phyloP scores from a whole-genome alignment of 2,113 vertebrate species.

The Gambusia affinis region DNA sequence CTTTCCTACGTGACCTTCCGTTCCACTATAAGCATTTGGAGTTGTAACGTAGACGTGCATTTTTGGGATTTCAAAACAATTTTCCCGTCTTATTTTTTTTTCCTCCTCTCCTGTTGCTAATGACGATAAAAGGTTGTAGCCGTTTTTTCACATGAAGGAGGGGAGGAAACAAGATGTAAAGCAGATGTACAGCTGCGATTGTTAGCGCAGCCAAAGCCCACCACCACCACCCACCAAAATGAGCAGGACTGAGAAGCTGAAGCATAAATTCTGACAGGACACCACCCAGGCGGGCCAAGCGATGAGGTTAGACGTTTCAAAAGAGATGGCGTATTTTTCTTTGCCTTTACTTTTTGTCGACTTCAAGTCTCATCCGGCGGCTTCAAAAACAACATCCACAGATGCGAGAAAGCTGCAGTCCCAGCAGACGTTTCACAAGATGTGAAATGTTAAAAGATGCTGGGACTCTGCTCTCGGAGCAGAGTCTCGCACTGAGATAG shows the following conservation, averaged over 20 bases:
- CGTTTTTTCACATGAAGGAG: conserved; percentile 10
- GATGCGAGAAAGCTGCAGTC: conserved; percentile 8
- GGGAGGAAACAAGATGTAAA: conserved; percentile 18
- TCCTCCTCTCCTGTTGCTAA: neutral
- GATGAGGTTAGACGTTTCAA: conserved; percentile 28
- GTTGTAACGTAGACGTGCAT: neutral
- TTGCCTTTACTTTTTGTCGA: conserved; percentile 1
- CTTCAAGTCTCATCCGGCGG: conserved; percentile 5
- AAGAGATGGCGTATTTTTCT: neutral
- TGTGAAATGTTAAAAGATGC: neutral
- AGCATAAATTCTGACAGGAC: conserved; percentile 40
- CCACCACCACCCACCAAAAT: neutral
- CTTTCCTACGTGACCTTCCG: neutral
- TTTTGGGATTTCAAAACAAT: neutral
- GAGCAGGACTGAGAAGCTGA: neutral
- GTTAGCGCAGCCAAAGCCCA: conserved; percentile 8
- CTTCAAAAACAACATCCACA: conserved; percentile 3
- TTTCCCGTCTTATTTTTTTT: neutral
- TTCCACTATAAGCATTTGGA: neutral
- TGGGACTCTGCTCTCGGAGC: neutral
- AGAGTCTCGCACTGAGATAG: neutral
- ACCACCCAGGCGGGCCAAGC: neutral
- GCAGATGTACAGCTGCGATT: conserved; percentile 51
- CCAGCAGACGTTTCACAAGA: conserved; percentile 1
- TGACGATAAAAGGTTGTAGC: neutral